A percentile compares a stretch with the other conserved stretches of the same genome.
These are phyloP conservation scores for Diorhabda sublineata DNA, from an alignment of 1,140 invertebrate genomes.

Conservation along the genomic window DNA sequence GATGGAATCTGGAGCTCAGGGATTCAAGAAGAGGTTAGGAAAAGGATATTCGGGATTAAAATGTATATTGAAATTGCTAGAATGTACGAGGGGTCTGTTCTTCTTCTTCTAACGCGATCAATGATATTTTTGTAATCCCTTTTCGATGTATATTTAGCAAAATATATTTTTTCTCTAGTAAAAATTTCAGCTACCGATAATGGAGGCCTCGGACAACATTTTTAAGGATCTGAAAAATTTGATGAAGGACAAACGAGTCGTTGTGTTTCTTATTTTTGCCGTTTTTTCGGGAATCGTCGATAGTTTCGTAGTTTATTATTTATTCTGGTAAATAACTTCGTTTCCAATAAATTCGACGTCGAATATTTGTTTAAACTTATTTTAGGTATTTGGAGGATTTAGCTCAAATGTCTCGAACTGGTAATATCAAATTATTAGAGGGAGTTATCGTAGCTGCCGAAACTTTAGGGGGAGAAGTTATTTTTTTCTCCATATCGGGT, in stretches of 20 bases:
- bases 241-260: slow-evolving; percentile 57
- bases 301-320: slow-evolving; percentile 72
- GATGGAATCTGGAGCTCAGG: too few species aligned
- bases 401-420: slow-evolving; percentile 55
- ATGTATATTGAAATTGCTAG: too few species aligned
- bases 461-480: slow-evolving; percentile 68
- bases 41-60: too few species aligned
- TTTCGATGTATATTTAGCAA: background rate
- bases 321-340: slow-evolving; percentile 63
- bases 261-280: slow-evolving; percentile 65
- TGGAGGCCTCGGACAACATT: slow-evolving; percentile 61
- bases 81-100: too few species aligned
- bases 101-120: too few species aligned
- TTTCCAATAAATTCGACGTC: background rate
- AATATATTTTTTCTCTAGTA: background rate
- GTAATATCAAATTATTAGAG: slow-evolving; percentile 70
- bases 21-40: too few species aligned
- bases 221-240: slow-evolving; percentile 57
- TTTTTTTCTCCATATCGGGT: slow-evolving; percentile 70
- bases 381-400: slow-evolving; percentile 70
- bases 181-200: slow-evolving; percentile 58
- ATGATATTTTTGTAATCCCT: too few species aligned
- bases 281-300: slow-evolving; percentile 69
- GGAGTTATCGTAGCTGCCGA: slow-evolving; percentile 69
- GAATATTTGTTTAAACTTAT: background rate